Evolutionary conservation across 2,113 vertebrate genomes (phyloP).

Genomic region (Conger conger): DNA sequence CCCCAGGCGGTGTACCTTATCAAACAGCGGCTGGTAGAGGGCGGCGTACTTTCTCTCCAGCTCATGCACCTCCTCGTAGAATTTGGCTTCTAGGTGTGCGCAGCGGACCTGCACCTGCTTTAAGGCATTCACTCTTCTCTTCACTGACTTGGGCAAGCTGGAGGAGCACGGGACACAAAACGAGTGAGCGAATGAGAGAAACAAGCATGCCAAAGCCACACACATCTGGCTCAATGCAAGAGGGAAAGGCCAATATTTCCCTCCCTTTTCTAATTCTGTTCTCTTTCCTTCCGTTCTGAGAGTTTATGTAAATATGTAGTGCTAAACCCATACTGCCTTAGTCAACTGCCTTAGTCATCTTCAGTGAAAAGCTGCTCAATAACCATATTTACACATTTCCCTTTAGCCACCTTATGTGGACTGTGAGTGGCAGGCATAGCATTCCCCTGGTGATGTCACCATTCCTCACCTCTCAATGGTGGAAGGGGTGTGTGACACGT

Average conservation of each 20-base stretch:
- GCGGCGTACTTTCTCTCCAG: constrained; percentile 93
- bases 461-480: constrained; percentile 48
- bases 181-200: not conserved
- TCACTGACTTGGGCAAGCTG: constrained; percentile 91
- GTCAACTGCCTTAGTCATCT: no score
- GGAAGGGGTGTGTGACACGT: constrained; percentile 43
- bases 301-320: no score
- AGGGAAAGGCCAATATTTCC: not conserved
- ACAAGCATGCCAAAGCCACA: not conserved
- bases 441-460: not conserved
- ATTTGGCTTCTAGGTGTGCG: constrained; percentile 93
- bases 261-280: not conserved
- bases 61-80: constrained; percentile 97
- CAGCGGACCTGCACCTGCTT: constrained; percentile 94
- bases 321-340: no score
- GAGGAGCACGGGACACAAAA: constrained; percentile 22
- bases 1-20: constrained; percentile 76
- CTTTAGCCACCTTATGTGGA: not conserved
- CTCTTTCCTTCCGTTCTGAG: no score
- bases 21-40: constrained; percentile 89
- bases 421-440: no score
- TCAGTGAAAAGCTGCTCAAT: no score
- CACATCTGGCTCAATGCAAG: not conserved
- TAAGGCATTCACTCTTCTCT: constrained; percentile 89
- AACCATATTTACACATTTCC: not conserved